Evolutionary conservation across 2,797 vertebrate genomes (phyloP).

Genomic region (Platalea minor): DNA sequence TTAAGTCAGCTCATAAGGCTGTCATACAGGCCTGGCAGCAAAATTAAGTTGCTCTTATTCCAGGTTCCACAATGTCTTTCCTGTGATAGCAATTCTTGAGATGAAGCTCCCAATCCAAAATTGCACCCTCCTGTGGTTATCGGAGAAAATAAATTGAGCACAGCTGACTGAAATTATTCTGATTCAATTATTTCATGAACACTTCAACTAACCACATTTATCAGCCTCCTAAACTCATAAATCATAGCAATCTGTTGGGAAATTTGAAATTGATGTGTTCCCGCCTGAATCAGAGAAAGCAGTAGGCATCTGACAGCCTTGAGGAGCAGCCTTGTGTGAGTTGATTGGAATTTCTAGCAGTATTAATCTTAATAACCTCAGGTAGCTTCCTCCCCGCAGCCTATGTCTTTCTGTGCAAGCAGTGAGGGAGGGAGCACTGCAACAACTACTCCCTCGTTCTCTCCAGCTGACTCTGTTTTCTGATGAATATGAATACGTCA

Average conservation of each 20-base stretch:
- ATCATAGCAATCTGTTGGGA: slow-evolving; percentile 57
- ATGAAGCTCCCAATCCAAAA: slow-evolving; percentile 16
- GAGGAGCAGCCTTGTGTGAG: slow-evolving; percentile 56
- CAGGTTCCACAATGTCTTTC: neutral
- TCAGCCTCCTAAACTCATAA: slow-evolving; percentile 61
- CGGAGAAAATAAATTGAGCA: slow-evolving; percentile 1
- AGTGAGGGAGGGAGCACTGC: neutral
- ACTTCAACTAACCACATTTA: slow-evolving; percentile 58
- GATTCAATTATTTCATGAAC: slow-evolving; percentile 58
- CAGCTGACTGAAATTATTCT: slow-evolving; percentile 47
- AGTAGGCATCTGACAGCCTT: slow-evolving; percentile 57
- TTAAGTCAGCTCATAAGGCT: neutral
- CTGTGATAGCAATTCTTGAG: neutral
- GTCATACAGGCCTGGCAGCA: neutral
- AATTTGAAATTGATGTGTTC: slow-evolving; percentile 44
- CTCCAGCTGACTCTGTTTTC: slow-evolving; percentile 19
- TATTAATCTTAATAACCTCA: slow-evolving; percentile 69
- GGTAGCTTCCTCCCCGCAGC: slow-evolving; percentile 29
- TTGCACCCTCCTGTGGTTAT: slow-evolving; percentile 52
- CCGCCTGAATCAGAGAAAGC: slow-evolving; percentile 40
- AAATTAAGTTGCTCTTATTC: slow-evolving; percentile 15
- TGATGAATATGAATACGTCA: neutral
- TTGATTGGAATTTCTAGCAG: slow-evolving; percentile 58
- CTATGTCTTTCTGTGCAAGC: neutral
- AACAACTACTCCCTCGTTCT: neutral